Evolutionary conservation across 2,113 vertebrate species (phyloP), one percentile per base, ranked within the genome.

Genomic region (Perccottus glenii): DNA sequence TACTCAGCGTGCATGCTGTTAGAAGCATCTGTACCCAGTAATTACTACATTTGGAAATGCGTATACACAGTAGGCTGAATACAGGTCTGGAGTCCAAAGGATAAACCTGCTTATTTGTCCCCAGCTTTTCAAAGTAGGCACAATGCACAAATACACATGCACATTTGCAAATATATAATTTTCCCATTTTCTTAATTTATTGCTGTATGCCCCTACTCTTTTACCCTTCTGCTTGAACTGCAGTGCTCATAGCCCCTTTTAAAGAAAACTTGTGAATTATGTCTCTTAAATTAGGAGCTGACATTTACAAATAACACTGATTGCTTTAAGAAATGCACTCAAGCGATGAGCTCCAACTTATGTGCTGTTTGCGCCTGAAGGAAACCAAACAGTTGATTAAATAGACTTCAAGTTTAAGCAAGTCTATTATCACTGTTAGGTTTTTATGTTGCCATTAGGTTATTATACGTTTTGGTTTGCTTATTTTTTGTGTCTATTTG

Each of bases 221-320:
- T 9, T 4, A 44, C 72, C 19, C 76, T 77, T 64, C 45, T 4
- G 5, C 40, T 67, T 46, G 63, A 70, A 36, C 10, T 57, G 19
- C 2, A 60, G 38, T 61, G 70, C 36, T 19, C 15, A 64, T 19
- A 51, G 38, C 64, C 59, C 19, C n/a, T 33, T 48, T 77, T 64
- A 38, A 60, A 60, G 35, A 27, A 48, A 67, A 67, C 27, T 62
- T 80, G 76, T 63, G 67, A 82, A 79, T 67, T 58, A 47, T 45
- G 75, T 68, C 79, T 69, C 64, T 80, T 70, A 52, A 48, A 60
- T 88, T 75, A 66, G 11, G 66, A 72, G 73, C 40, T 88, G 87
- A 75, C 85, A 88, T 89, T 89, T 88, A 35, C 33, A 67, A 86
- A 87, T 85, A 86, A 62, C 86, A 79, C 64, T 5, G 53, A 75